Evolutionary conservation across 2,888 invertebrate genomes (phyloP).

Genomic region (Mongoloraphidia duomilia): DNA sequence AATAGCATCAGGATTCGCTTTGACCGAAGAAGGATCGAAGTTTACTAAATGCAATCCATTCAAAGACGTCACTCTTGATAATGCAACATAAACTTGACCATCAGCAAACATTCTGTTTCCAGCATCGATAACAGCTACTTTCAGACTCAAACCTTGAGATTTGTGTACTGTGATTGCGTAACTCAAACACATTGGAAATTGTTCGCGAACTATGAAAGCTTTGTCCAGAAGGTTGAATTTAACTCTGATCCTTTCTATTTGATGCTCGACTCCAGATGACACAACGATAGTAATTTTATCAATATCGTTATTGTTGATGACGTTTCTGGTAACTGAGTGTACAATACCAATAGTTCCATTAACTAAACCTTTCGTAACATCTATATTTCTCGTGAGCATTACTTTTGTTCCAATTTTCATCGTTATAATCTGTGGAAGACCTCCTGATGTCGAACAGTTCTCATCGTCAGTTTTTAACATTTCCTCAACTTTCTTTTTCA

Average conservation of each 20-base stretch:
- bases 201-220: constrained; percentile 13
- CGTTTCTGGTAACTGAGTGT: constrained; percentile 8
- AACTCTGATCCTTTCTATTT: constrained; percentile 11
- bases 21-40: constrained; percentile 11
- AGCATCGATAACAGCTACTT: constrained; percentile 12
- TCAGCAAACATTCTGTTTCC: constrained; percentile 12
- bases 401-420: constrained; percentile 15
- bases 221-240: constrained; percentile 16
- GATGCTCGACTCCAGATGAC: constrained; percentile 8
- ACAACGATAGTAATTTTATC: constrained; percentile 13
- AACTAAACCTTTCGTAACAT: constrained; percentile 16
- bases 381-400: constrained; percentile 18
- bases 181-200: constrained; percentile 16
- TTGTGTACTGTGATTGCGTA: constrained; percentile 18
- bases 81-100: constrained; percentile 16
- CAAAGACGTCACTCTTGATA: constrained; percentile 13
- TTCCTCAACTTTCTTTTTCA: constrained; percentile 12
- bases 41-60: constrained; percentile 15
- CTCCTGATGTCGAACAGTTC: constrained; percentile 15
- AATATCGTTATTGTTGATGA: constrained; percentile 7
- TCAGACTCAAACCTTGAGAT: constrained; percentile 16
- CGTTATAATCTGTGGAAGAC: constrained; percentile 14
- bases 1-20: constrained; percentile 12
- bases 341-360: constrained; percentile 17
- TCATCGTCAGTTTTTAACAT: constrained; percentile 12